Conservation (phyloP, 23 tunicate species). For the Styela clava region DNA sequence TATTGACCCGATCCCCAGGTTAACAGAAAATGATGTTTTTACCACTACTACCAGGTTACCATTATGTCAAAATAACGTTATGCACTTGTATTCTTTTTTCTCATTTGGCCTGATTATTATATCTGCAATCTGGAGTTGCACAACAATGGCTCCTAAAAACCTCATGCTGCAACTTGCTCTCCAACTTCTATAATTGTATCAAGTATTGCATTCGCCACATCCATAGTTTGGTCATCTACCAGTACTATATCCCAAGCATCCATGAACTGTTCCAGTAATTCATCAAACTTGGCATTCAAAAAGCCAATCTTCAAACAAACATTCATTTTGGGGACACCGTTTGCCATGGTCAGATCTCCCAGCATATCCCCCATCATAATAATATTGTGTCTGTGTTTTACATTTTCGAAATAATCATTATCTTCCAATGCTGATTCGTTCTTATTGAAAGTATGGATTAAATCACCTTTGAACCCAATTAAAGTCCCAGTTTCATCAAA, state of each 20-base stretch:
- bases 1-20: no score
- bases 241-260: constrained; percentile 89
- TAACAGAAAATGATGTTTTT: no score
- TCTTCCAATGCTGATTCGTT: constrained; percentile 71
- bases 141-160: no score
- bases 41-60: no score
- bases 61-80: no score
- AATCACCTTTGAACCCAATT: constrained; percentile 54
- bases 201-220: constrained; percentile 50
- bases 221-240: constrained; percentile 70
- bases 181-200: neutral
- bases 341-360: constrained; percentile 89
- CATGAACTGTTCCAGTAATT: constrained; percentile 47
- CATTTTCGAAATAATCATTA: constrained; percentile 57
- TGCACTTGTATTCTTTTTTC: no score
- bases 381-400: constrained; percentile 69
- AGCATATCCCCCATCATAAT: constrained; percentile 81
- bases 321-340: constrained; percentile 62
- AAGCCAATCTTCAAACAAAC: constrained; percentile 73
- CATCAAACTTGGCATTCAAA: constrained; percentile 71
- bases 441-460: constrained; percentile 84
- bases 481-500: constrained; percentile 59
- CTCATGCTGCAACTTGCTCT: neutral
- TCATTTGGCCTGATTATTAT: no score
- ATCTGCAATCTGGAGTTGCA: no score